These are phyloP conservation scores for Phocoena sinus DNA, from an alignment of 2,113 vertebrate genomes.

Conservation along the genomic window DNA sequence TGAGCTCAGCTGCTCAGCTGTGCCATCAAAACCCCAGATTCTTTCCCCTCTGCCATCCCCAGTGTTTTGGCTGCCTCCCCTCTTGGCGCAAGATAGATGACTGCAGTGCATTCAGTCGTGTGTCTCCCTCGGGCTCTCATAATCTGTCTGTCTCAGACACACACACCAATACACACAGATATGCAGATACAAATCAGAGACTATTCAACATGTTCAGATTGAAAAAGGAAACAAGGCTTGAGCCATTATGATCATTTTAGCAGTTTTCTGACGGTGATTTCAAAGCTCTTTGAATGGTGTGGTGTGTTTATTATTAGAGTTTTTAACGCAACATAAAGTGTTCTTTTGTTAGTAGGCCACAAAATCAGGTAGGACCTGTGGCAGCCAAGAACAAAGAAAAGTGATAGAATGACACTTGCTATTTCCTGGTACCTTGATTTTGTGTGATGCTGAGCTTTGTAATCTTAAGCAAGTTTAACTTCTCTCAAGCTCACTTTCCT, in stretches of 20 bases:
- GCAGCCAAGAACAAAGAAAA: background rate
- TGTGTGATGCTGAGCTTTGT: background rate
- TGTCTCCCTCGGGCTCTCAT: background rate
- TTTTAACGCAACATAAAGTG: background rate
- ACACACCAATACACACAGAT: background rate
- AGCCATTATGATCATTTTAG: background rate
- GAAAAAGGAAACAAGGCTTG: background rate
- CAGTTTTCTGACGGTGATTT: background rate
- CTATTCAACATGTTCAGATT: background rate
- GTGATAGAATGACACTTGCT: background rate
- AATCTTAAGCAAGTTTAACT: background rate
- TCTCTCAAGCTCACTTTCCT: background rate
- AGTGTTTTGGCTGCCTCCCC: background rate
- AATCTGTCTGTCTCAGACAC: no score
- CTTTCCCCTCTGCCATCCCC: background rate
- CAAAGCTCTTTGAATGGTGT: background rate
- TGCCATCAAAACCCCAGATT: background rate
- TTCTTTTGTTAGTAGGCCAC: background rate
- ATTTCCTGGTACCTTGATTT: background rate
- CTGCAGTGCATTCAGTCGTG: background rate
- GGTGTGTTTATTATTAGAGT: background rate
- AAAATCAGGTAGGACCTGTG: background rate
- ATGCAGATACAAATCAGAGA: background rate
- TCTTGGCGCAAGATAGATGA: background rate
- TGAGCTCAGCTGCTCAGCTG: background rate